Evolutionary conservation across 2,113 vertebrate species (phyloP).

Genomic region (Grantiella picta): DNA sequence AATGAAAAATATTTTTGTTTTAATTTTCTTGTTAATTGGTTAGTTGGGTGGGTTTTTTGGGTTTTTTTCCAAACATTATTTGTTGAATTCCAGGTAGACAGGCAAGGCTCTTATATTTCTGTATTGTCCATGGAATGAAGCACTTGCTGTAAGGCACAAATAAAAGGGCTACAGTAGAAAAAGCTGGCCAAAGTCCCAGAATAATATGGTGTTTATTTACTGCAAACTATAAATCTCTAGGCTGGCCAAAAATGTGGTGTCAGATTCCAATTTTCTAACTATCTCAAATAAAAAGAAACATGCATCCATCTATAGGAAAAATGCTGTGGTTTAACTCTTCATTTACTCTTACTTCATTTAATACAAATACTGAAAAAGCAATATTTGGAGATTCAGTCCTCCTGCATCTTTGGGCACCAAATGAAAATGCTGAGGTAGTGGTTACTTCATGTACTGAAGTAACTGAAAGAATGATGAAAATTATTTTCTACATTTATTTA

Average conservation of each 20-base stretch:
- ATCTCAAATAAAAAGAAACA: not conserved
- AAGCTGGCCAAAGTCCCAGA: not conserved
- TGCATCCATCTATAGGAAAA: not conserved
- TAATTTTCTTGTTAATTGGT: not conserved
- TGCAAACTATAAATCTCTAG: not conserved
- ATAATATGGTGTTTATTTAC: not conserved
- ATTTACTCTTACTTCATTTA: not conserved
- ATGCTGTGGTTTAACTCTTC: not conserved
- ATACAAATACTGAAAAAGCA: not conserved
- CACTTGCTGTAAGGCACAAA: not conserved
- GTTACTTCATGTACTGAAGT: not conserved
- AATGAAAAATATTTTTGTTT: not conserved
- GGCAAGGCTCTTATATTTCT: not conserved
- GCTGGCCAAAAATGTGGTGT: not conserved
- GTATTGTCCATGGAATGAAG: not conserved
- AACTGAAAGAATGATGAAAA: not conserved
- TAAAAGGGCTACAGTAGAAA: not conserved
- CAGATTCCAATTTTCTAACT: not conserved
- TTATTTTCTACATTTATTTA: not conserved
- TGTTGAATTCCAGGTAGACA: not conserved
- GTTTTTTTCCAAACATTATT: not conserved
- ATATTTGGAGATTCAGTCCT: not conserved
- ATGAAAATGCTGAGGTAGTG: not conserved
- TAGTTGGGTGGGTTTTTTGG: not conserved
- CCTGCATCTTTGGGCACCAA: not conserved